Conservation (phyloP, 2,888 invertebrate species). For the Tipula helvola region DNA sequence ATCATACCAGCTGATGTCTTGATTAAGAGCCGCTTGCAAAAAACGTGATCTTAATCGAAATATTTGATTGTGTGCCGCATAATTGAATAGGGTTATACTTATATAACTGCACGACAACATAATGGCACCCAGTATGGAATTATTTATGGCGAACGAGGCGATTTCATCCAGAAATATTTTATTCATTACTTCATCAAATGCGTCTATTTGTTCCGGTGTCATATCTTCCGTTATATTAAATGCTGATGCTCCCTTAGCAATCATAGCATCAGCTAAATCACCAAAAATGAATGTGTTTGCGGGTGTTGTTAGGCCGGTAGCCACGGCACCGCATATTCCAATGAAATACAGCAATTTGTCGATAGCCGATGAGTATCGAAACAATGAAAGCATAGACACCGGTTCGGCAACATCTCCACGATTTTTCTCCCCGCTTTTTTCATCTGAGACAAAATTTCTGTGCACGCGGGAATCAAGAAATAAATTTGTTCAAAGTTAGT, state of each 20-base stretch:
- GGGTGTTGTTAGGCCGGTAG: constrained; percentile 45
- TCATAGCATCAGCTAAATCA: constrained; percentile 18
- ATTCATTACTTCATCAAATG: constrained; percentile 33
- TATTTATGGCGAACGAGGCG: constrained; percentile 41
- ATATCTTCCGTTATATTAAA: not conserved
- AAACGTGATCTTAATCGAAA: constrained; percentile 45
- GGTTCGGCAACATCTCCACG: not conserved
- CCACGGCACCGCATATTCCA: constrained; percentile 40
- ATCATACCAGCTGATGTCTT: constrained; percentile 57
- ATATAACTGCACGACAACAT: constrained; percentile 45
- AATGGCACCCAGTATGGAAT: constrained; percentile 40
- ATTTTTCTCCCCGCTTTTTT: not conserved
- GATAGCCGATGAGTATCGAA: constrained; percentile 42
- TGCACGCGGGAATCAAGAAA: not conserved
- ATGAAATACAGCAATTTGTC: constrained; percentile 43
- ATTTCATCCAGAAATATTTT: constrained; percentile 37
- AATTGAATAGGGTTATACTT: constrained; percentile 49
- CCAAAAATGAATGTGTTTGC: constrained; percentile 50
- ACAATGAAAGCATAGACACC: constrained; percentile 27
- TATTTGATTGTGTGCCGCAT: constrained; percentile 50
- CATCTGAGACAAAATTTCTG: not conserved
- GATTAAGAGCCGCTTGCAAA: constrained; percentile 47
- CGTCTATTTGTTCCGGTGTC: constrained; percentile 19
- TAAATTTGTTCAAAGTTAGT: not conserved
- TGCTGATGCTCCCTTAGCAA: constrained; percentile 12